These are phyloP conservation scores for Orientallactaga bullata DNA, from an alignment of 2,113 vertebrate species.

Conservation along the genomic window DNA sequence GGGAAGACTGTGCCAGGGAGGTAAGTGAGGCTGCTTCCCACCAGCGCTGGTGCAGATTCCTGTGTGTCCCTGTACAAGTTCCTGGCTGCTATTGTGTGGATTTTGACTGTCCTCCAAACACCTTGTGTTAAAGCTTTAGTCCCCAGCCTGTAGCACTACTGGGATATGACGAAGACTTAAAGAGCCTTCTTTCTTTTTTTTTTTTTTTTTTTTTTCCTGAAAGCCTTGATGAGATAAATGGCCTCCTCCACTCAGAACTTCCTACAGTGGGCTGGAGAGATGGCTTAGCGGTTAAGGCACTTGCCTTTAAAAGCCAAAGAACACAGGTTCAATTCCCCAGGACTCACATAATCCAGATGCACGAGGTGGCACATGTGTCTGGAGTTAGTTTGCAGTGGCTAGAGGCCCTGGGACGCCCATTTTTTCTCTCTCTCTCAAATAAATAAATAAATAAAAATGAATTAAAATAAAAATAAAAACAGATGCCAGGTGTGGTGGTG, in stretches of 20 bases:
- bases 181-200: too few relatives aligned
- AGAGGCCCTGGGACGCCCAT: too few relatives aligned
- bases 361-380: too few relatives aligned
- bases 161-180: not conserved
- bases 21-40: not conserved
- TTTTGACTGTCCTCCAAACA: not conserved
- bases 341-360: too few relatives aligned
- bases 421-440: too few relatives aligned
- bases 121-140: not conserved
- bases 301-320: too few relatives aligned
- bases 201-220: not conserved
- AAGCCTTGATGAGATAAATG: not conserved
- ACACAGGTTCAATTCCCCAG: too few relatives aligned
- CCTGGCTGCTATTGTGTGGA: not conserved
- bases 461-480: too few relatives aligned
- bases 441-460: too few relatives aligned
- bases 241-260: not conserved
- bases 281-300: too few relatives aligned
- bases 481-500: too few relatives aligned
- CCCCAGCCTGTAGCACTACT: not conserved
- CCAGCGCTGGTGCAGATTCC: accelerated
- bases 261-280: not conserved
- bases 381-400: too few relatives aligned
- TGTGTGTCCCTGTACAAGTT: not conserved
- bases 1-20: not conserved